These are phyloP conservation scores for Pseudococcus jackbeardsleyi DNA, from an alignment of 2,888 invertebrate species.

Conservation along the genomic window DNA sequence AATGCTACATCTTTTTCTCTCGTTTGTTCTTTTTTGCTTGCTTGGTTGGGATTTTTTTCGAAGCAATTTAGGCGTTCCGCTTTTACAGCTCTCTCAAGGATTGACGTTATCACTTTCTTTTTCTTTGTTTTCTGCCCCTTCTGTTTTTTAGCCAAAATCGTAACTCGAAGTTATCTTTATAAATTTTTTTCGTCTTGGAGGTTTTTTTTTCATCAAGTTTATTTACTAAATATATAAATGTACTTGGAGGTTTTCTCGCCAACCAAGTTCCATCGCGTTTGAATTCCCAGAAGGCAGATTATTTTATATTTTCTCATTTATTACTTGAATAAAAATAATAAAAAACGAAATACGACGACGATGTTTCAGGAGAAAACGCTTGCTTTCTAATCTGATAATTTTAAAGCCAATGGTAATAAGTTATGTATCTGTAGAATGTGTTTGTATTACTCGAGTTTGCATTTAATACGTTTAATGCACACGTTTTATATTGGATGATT, in stretches of 20 bases:
- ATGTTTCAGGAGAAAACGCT: not conserved
- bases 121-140: conserved; percentile 24
- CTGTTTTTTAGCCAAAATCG: conserved; percentile 37
- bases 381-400: too few species aligned
- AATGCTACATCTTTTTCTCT: not conserved
- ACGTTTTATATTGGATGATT: too few species aligned
- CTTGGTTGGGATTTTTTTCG: not conserved
- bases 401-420: too few species aligned
- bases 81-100: conserved; percentile 53
- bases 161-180: conserved; percentile 37
- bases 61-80: conserved; percentile 53
- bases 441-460: too few species aligned
- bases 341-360: not conserved
- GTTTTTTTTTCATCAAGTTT: conserved; percentile 24
- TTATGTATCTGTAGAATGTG: too few species aligned
- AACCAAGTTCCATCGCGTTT: not conserved
- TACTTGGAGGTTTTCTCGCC: not conserved
- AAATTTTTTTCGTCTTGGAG: not conserved
- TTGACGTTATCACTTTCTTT: conserved; percentile 55
- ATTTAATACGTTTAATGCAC: too few species aligned
- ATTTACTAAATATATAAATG: not conserved
- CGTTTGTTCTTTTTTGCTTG: not conserved
- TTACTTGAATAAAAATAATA: conserved; percentile 38
- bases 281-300: conserved; percentile 14
- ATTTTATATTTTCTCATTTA: conserved; percentile 36